Conservation (phyloP, 2,888 invertebrate species). For the Teleogryllus oceanicus region DNA sequence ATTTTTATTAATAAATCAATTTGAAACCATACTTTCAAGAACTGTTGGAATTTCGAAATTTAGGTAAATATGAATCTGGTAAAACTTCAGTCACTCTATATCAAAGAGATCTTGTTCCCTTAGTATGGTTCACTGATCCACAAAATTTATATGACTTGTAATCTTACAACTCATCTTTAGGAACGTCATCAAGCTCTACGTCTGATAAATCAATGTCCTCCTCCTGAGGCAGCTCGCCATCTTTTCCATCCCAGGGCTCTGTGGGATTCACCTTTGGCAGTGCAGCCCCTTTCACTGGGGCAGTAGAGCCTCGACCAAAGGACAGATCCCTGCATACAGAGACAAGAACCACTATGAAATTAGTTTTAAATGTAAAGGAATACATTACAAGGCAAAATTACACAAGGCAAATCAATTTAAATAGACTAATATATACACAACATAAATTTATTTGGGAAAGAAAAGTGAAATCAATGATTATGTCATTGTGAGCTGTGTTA, state of each 20-base stretch:
- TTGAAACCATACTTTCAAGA: no score
- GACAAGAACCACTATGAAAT: no score
- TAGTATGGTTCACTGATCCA: no score
- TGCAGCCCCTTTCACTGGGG: conserved; percentile 76
- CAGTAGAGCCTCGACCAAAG: conserved; percentile 88
- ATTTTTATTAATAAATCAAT: no score
- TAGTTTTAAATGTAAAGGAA: no score
- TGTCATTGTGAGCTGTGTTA: no score
- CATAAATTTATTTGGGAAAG: background rate
- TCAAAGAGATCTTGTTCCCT: no score
- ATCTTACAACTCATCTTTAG: conserved; percentile 36
- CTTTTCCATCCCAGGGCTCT: conserved; percentile 92
- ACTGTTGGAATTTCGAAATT: no score
- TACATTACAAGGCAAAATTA: background rate
- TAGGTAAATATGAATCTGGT: no score
- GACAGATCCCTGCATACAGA: conserved; percentile 69
- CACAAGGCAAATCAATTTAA: background rate
- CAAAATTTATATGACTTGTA: background rate
- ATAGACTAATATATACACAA: background rate
- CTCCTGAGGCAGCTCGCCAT: conserved; percentile 78
- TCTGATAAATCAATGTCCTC: conserved; percentile 93
- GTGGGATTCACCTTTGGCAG: conserved; percentile 67
- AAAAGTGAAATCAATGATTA: background rate
- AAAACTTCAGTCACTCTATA: no score
- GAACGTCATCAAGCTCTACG: conserved; percentile 64